Conservation (phyloP, 2,797 vertebrate species). For the Gadopsis bispinosus region DNA sequence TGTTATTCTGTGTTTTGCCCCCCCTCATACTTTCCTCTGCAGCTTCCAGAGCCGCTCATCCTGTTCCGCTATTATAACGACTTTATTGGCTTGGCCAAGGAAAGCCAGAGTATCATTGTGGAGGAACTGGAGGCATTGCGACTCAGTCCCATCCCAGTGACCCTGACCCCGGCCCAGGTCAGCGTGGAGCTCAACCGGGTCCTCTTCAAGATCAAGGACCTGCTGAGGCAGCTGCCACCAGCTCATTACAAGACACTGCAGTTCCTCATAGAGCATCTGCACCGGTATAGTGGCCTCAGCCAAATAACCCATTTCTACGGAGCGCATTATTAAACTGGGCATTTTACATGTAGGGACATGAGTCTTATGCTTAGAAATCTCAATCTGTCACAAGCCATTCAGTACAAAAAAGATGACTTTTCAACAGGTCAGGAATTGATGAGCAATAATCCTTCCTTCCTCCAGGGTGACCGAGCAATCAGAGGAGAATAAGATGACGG, state of each 20-base stretch:
- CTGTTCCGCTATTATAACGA: conserved; percentile 96
- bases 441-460: background rate
- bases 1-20: conserved; percentile 25
- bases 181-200: conserved; percentile 89
- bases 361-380: background rate
- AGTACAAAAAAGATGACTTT: background rate
- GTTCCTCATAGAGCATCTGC: conserved; percentile 92
- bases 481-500: conserved; percentile 97
- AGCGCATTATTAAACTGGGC: background rate
- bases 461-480: conserved; percentile 90
- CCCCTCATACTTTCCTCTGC: conserved; percentile 27
- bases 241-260: conserved; percentile 93
- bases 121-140: conserved; percentile 87
- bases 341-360: background rate
- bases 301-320: background rate
- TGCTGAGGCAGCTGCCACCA: conserved; percentile 91
- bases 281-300: conserved; percentile 82
- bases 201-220: conserved; percentile 93
- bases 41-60: conserved; percentile 98
- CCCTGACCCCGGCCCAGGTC: conserved; percentile 79
- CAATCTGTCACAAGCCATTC: background rate
- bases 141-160: conserved; percentile 66
- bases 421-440: background rate
- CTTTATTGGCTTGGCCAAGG: conserved; percentile 94
- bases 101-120: conserved; percentile 89